These are phyloP conservation scores for Xanthorhoe designata DNA, from an alignment of 2,888 invertebrate species.

Conservation along the genomic window DNA sequence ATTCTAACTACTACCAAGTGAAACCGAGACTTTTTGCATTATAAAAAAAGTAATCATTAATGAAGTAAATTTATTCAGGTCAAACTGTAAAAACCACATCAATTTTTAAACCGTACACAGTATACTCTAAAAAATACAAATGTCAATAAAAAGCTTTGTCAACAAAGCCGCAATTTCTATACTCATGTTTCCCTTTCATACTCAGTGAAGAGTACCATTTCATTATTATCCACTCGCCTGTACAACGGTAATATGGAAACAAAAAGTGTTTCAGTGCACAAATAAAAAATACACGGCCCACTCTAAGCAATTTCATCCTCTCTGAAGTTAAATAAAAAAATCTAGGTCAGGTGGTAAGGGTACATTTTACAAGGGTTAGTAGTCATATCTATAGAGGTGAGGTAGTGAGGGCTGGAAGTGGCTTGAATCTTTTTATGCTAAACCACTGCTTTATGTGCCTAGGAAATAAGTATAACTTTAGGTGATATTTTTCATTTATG, in stretches of 20 bases:
- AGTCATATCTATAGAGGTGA: conserved; percentile 45
- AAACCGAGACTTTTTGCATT: too few species aligned
- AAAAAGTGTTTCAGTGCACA: conserved; percentile 65
- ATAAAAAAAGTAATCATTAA: too few species aligned
- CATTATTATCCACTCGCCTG: conserved; percentile 48
- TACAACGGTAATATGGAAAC: conserved; percentile 62
- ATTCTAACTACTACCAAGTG: too few species aligned
- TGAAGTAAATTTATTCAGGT: too few species aligned
- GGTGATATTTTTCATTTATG: too few species aligned
- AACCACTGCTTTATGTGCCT: not conserved
- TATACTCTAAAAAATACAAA: not conserved
- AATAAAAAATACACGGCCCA: conserved; percentile 61
- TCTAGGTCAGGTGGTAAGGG: conserved; percentile 74
- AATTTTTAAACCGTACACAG: too few species aligned
- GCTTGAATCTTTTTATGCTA: not conserved
- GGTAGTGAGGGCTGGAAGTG: conserved; percentile 53
- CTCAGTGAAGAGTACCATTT: conserved; percentile 34
- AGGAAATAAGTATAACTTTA: too few species aligned
- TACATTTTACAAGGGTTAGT: conserved; percentile 52
- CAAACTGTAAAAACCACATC: too few species aligned
- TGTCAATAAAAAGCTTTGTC: not conserved
- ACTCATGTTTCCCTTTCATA: conserved; percentile 18
- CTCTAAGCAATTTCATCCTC: conserved; percentile 81
- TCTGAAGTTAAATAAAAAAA: conserved; percentile 79
- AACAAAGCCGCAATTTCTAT: conserved; percentile 19